These are phyloP conservation scores for Alitta virens DNA, from an alignment of 2,888 invertebrate genomes.

Conservation along the genomic window DNA sequence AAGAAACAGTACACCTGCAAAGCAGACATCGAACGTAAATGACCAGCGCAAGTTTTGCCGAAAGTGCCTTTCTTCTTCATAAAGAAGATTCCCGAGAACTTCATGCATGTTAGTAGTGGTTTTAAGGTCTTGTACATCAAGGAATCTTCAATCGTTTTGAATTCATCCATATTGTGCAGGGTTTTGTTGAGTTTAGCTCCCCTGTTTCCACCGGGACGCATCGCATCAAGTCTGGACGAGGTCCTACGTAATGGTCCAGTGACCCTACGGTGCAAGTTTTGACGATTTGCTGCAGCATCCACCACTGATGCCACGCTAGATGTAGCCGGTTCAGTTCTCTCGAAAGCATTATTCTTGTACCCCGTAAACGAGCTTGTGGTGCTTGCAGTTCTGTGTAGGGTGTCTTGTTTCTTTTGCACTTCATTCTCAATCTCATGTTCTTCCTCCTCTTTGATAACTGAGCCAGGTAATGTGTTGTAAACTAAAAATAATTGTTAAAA, in stretches of 20 bases:
- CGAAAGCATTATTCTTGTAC: no score
- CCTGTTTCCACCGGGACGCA: neutral
- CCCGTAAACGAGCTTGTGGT: no score
- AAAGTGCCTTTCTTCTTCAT: constrained; percentile 11
- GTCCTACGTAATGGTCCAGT: neutral
- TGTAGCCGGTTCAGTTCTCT: no score
- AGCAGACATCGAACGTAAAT: constrained; percentile 1
- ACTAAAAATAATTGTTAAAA: no score
- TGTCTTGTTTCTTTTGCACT: no score
- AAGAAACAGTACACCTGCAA: constrained; percentile 20
- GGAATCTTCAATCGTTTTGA: constrained; percentile 19
- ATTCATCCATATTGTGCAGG: constrained; percentile 18
- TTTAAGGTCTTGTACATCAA: constrained; percentile 17
- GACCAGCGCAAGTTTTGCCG: constrained; percentile 1
- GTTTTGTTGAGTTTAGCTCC: neutral
- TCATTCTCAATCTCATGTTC: no score
- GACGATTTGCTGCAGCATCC: neutral
- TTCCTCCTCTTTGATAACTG: no score
- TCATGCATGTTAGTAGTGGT: constrained; percentile 23
- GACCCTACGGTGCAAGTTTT: neutral
- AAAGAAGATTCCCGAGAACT: constrained; percentile 24
- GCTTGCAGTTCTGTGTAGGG: no score
- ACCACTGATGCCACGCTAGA: neutral
- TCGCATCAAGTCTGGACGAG: neutral
- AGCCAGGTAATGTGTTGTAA: no score